phyloP scores from a whole-genome alignment of 2,888 invertebrate species.

The Bibio marci region DNA sequence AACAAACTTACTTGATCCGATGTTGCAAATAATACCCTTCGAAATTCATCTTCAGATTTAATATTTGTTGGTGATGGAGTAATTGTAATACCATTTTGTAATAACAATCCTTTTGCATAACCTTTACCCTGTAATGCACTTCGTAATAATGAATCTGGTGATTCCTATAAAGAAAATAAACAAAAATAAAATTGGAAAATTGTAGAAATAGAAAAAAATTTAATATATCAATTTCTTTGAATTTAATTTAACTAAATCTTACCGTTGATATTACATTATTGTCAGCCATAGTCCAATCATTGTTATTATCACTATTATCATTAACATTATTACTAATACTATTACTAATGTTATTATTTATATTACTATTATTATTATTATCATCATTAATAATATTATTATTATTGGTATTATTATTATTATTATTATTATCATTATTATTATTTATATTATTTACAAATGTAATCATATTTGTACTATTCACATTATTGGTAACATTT shows the following conservation, averaged over 20 bases:
- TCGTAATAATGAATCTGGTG: conserved; percentile 56
- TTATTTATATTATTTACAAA: conserved; percentile 34
- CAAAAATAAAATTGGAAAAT: too few relatives aligned
- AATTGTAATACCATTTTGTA: conserved; percentile 25
- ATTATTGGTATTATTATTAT: conserved; percentile 1
- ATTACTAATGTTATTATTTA: conserved; percentile 17
- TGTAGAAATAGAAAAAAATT: neutral
- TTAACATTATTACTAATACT: neutral
- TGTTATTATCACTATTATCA: conserved; percentile 33
- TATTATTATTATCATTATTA: conserved; percentile 26
- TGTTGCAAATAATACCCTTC: conserved; percentile 34
- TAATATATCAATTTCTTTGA: too few relatives aligned
- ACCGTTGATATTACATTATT: conserved; percentile 36
- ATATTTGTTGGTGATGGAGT: conserved; percentile 28
- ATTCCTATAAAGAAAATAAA: conserved; percentile 21
- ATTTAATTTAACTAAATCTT: too few relatives aligned
- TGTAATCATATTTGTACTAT: conserved; percentile 6
- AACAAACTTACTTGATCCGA: conserved; percentile 24
- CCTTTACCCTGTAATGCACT: conserved; percentile 73
- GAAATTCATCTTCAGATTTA: conserved; percentile 40
- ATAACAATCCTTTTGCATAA: conserved; percentile 25
- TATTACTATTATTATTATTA: neutral
- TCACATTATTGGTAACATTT: conserved; percentile 9
- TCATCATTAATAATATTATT: neutral
- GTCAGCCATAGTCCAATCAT: conserved; percentile 66